phyloP scores from a whole-genome alignment of 1,140 invertebrate genomes.

The Orchesella cincta region DNA sequence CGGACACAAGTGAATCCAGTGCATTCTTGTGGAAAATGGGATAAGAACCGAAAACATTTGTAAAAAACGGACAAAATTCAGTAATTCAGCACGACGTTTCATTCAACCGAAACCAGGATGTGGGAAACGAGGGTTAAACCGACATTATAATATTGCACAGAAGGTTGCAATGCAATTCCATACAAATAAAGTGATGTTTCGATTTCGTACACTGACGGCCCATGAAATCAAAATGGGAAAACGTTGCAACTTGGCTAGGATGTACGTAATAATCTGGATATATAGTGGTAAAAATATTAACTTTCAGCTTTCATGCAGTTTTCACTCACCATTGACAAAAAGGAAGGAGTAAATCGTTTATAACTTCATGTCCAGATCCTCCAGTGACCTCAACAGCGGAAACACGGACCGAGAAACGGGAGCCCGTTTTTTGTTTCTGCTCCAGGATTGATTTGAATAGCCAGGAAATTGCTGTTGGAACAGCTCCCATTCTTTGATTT shows the following conservation, averaged over 20 bases:
- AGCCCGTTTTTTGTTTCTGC: constrained; percentile 86
- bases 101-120: background rate
- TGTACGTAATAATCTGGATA: background rate
- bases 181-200: no score
- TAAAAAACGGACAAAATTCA: background rate
- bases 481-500: constrained; percentile 72
- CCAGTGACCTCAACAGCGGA: constrained; percentile 88
- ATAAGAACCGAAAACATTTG: background rate
- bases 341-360: constrained; percentile 51
- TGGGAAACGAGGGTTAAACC: no score
- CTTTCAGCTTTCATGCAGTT: no score
- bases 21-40: constrained; percentile 5
- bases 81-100: background rate
- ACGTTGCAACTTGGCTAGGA: no score
- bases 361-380: constrained; percentile 62
- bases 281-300: no score
- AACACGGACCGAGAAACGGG: constrained; percentile 82
- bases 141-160: no score
- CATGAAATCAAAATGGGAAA: no score
- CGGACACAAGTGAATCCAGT: background rate
- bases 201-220: no score
- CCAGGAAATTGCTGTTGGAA: constrained; percentile 91
- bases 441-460: constrained; percentile 90
- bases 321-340: constrained; percentile 71
- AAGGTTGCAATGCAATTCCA: no score